These are phyloP conservation scores for Enteromius fasciolatus DNA, from an alignment of 2,797 vertebrate species.

Conservation along the genomic window DNA sequence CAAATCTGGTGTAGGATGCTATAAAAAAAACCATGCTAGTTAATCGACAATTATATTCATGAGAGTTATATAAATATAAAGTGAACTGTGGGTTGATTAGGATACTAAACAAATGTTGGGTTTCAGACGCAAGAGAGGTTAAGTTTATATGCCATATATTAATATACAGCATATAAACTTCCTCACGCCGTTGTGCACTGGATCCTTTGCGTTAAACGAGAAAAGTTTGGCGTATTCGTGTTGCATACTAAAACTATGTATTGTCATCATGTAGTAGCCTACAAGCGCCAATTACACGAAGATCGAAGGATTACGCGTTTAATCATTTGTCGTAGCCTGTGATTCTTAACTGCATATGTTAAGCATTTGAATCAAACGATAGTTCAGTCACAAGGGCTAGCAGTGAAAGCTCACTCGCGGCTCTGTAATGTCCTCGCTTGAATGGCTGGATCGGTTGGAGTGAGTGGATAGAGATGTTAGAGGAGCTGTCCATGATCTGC, in stretches of 20 bases:
- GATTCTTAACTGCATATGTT: not conserved
- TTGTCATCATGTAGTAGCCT: not conserved
- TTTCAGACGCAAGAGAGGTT: not conserved
- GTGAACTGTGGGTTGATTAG: not conserved
- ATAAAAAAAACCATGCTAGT: not conserved
- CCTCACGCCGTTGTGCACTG: not conserved
- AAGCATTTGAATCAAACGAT: not conserved
- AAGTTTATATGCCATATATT: not conserved
- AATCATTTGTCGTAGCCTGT: not conserved
- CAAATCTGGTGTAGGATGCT: not conserved
- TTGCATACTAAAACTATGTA: not conserved
- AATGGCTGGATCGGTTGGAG: not conserved
- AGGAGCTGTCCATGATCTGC: slow-evolving; percentile 68
- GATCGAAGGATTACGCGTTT: not conserved
- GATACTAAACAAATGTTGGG: not conserved
- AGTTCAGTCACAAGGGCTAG: not conserved
- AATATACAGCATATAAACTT: too few relatives aligned
- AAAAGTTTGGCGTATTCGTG: slow-evolving; percentile 9
- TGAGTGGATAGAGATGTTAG: slow-evolving; percentile 13
- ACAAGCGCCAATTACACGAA: not conserved
- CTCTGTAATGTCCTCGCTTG: not conserved
- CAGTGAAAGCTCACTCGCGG: not conserved
- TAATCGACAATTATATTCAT: not conserved
- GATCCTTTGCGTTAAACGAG: not conserved
- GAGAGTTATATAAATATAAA: not conserved